Conservation (phyloP, 1,140 invertebrate genomes). For the Cotesia vestalis region DNA sequence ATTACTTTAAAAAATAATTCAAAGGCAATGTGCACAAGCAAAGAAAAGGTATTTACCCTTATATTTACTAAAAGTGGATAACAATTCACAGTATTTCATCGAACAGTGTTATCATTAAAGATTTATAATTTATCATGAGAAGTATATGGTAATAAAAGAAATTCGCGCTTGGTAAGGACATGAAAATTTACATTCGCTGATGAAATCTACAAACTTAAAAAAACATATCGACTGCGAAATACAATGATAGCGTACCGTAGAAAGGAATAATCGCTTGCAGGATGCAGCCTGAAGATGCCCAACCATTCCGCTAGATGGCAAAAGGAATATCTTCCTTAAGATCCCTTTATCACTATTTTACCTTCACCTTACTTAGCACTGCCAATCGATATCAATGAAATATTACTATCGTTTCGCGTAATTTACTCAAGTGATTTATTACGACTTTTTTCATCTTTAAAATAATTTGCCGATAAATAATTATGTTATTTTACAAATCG, state of each 20-base stretch:
- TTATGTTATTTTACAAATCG: too few species aligned
- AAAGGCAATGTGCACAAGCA: too few species aligned
- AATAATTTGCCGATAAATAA: too few species aligned
- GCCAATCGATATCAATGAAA: constrained; percentile 17
- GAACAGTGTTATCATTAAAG: not conserved
- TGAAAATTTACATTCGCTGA: constrained; percentile 15
- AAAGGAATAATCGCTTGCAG: constrained; percentile 51
- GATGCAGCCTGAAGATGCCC: constrained; percentile 51
- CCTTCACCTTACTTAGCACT: constrained; percentile 35
- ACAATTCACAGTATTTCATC: not conserved
- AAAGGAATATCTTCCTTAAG: constrained; percentile 51
- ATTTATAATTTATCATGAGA: too few species aligned
- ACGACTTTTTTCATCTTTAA: too few species aligned
- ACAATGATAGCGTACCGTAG: constrained; percentile 38
- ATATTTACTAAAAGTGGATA: constrained; percentile 3
- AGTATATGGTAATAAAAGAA: constrained; percentile 1
- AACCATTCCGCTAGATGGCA: constrained; percentile 62
- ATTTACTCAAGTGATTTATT: too few species aligned
- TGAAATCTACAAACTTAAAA: not conserved
- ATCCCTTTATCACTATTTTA: constrained; percentile 21
- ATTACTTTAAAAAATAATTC: too few species aligned
- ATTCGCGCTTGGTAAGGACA: constrained; percentile 20
- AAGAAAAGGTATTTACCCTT: too few species aligned
- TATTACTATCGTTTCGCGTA: too few species aligned
- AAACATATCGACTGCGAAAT: constrained; percentile 61